phyloP scores from a whole-genome alignment of 1,140 invertebrate species.

The Drosophila triauraria region DNA sequence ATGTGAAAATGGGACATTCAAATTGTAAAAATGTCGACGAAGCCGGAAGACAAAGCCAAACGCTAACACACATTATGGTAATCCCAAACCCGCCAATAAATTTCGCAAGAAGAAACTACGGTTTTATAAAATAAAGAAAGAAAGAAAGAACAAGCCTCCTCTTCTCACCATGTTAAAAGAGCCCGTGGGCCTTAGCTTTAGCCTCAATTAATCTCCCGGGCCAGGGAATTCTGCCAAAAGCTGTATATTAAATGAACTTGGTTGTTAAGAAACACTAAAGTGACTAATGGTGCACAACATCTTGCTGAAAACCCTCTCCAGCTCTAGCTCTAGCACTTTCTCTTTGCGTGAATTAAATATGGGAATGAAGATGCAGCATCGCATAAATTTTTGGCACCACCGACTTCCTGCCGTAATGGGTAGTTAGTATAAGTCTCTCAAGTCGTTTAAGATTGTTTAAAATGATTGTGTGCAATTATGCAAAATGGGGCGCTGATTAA shows the following conservation, averaged over 20 bases:
- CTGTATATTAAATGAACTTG: conserved; percentile 20
- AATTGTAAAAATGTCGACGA: conserved; percentile 43
- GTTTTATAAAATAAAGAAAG: conserved; percentile 23
- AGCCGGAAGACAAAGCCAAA: conserved; percentile 27
- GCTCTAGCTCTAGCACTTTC: conserved; percentile 33
- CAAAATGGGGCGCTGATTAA: background rate
- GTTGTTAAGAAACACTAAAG: conserved; percentile 29
- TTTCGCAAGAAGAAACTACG: conserved; percentile 35
- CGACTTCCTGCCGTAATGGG: conserved; percentile 14
- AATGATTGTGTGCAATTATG: background rate
- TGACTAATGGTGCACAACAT: conserved; percentile 32
- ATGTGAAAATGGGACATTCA: conserved; percentile 24
- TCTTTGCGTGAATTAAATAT: conserved; percentile 29
- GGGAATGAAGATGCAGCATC: conserved; percentile 21
- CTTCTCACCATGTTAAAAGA: conserved; percentile 8
- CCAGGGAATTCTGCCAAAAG: conserved; percentile 16
- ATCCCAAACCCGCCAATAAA: conserved; percentile 35
- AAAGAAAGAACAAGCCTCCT: conserved; percentile 22
- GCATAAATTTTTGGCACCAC: conserved; percentile 13
- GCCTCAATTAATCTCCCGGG: conserved; percentile 34
- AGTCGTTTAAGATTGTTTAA: background rate
- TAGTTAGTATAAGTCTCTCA: background rate
- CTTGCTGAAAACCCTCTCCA: conserved; percentile 16
- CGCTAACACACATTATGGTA: conserved; percentile 31
- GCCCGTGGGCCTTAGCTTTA: conserved; percentile 28